Evolutionary conservation across 2,113 vertebrate species (phyloP).

Genomic region (Zosterops lateralis): DNA sequence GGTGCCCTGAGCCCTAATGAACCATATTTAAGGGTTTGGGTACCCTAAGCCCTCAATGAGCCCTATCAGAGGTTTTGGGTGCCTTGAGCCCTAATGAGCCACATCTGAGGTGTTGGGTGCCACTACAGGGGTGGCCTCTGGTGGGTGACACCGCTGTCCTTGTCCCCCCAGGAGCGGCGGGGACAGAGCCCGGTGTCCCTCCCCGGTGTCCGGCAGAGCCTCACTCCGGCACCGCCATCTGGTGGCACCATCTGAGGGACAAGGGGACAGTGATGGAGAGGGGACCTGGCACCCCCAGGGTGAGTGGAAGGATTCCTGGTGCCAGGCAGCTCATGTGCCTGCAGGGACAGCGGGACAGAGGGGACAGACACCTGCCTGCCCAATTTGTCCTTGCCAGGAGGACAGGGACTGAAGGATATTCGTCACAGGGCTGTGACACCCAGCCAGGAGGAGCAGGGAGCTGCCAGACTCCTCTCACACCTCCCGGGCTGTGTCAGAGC

Average conservation of each 20-base stretch:
- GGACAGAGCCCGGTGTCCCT: not conserved
- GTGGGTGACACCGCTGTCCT: not conserved
- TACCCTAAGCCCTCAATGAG: not conserved
- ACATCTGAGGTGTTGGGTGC: no score
- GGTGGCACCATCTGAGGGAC: accelerated
- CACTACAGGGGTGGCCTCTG: not conserved
- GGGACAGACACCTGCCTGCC: not conserved
- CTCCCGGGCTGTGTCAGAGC: not conserved
- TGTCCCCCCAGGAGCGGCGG: accelerated
- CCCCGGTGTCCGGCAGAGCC: not conserved
- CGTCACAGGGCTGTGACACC: not conserved
- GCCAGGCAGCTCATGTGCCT: not conserved
- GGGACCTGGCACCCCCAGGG: not conserved
- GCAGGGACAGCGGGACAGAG: not conserved
- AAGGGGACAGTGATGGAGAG: accelerated
- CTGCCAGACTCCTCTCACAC: not conserved
- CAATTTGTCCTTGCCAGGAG: accelerated
- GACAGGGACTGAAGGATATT: not conserved
- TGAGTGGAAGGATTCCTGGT: accelerated
- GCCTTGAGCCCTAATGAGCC: not conserved
- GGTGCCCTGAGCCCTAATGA: not conserved
- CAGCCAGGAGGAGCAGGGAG: not conserved
- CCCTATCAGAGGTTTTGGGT: not conserved
- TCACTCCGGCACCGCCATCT: constrained; percentile 4
- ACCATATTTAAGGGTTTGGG: no score